Evolutionary conservation across 1,140 invertebrate species (phyloP).

Genomic region (Ectropis grisescens): DNA sequence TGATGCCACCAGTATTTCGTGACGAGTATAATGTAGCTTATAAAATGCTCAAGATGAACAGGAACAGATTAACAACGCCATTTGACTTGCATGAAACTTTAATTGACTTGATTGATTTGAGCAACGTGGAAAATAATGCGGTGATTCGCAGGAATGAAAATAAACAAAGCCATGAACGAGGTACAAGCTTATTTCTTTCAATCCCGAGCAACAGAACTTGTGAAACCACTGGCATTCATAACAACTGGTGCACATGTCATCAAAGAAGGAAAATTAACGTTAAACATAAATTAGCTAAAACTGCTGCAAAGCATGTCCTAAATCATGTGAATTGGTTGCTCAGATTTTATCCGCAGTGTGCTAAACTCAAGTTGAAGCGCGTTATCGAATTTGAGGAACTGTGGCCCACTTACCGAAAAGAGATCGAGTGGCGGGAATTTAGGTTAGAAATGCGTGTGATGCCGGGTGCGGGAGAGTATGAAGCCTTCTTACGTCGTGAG

Average conservation of each 20-base stretch:
- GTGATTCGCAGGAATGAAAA: slow-evolving; percentile 4
- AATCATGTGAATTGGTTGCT: slow-evolving; percentile 74
- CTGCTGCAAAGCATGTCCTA: slow-evolving; percentile 69
- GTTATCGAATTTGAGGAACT: too few species aligned
- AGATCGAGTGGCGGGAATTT: too few species aligned
- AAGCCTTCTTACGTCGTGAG: too few species aligned
- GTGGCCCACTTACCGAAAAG: too few species aligned
- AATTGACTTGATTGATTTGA: slow-evolving; percentile 20
- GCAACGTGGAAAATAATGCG: slow-evolving; percentile 10
- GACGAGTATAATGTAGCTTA: slow-evolving; percentile 72
- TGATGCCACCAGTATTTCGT: slow-evolving; percentile 78
- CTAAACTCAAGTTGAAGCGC: too few species aligned
- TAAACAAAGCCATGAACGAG: too few species aligned
- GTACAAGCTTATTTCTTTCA: slow-evolving; percentile 79
- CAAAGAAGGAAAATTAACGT: slow-evolving; percentile 52
- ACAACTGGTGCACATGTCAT: slow-evolving; percentile 87
- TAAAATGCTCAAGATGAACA: slow-evolving; percentile 77
- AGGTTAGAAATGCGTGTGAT: too few species aligned
- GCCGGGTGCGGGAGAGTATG: too few species aligned
- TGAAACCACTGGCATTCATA: slow-evolving; percentile 75
- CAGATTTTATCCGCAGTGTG: slow-evolving; percentile 71
- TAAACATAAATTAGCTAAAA: slow-evolving; percentile 44
- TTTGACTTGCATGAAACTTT: slow-evolving; percentile 81
- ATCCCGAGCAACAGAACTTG: slow-evolving; percentile 80
- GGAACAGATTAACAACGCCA: slow-evolving; percentile 77